Percentiles rank a stretch among this genome's conserved stretches.
phyloP scores from a whole-genome alignment of 1,140 invertebrate genomes.

The Zaprionus ornatus region DNA sequence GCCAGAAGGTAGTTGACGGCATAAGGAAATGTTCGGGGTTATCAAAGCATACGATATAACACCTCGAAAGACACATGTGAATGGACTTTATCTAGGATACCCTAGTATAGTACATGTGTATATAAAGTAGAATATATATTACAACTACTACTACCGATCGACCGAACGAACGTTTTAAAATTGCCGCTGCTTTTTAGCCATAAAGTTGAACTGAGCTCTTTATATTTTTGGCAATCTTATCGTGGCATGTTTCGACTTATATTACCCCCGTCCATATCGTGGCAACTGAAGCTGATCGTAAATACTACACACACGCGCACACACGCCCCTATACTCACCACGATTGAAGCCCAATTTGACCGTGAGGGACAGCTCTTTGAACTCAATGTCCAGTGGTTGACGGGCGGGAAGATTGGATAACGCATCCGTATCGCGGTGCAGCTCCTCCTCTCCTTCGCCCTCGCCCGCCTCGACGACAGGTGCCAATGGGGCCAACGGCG shows the following conservation, averaged over 20 bases:
- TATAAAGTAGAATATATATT: neutral
- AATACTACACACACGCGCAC: slow-evolving; percentile 10
- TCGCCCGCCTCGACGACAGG: slow-evolving; percentile 46
- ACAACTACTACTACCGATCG: neutral
- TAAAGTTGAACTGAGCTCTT: slow-evolving; percentile 42
- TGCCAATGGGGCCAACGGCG: slow-evolving; percentile 43
- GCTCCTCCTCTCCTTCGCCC: slow-evolving; percentile 49
- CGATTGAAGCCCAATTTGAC: slow-evolving; percentile 89
- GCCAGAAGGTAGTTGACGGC: slow-evolving; percentile 52
- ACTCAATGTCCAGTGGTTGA: slow-evolving; percentile 88
- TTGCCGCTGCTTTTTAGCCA: slow-evolving; percentile 51
- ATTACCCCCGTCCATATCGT: slow-evolving; percentile 15
- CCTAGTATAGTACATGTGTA: neutral
- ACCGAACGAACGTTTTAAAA: slow-evolving; percentile 22
- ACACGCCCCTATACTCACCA: slow-evolving; percentile 84
- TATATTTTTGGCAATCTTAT: slow-evolving; percentile 66
- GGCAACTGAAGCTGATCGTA: slow-evolving; percentile 17
- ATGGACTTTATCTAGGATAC: slow-evolving; percentile 21
- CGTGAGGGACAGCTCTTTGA: slow-evolving; percentile 88
- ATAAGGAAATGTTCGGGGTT: slow-evolving; percentile 39
- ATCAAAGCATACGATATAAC: slow-evolving; percentile 29
- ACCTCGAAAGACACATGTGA: slow-evolving; percentile 25
- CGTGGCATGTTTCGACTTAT: slow-evolving; percentile 37
- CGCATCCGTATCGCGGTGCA: slow-evolving; percentile 53
- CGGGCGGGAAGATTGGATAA: slow-evolving; percentile 84